A percentile compares a stretch with the other conserved stretches of the same genome.
Evolutionary conservation across 1,140 invertebrate genomes (phyloP).

Genomic region (Bursaphelenchus mucronatus): DNA sequence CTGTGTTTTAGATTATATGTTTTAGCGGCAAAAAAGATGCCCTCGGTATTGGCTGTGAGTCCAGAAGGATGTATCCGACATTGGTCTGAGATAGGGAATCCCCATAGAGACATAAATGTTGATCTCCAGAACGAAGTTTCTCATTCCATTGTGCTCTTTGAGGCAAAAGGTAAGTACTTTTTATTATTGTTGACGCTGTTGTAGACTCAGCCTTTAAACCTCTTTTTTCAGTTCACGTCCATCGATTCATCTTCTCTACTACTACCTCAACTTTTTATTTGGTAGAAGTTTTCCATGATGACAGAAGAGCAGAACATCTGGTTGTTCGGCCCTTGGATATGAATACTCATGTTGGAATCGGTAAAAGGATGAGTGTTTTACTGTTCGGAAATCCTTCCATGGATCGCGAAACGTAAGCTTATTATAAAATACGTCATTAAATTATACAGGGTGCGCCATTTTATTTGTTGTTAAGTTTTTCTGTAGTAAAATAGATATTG

Average conservation of each 20-base stretch:
- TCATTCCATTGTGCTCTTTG: constrained; percentile 26
- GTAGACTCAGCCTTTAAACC: no score
- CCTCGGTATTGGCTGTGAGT: constrained; percentile 20
- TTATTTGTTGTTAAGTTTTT: constrained; percentile 2
- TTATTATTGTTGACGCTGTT: constrained; percentile 16
- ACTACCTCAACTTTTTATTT: constrained; percentile 35
- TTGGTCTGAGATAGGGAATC: constrained; percentile 35
- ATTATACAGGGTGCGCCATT: no score
- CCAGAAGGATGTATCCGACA: constrained; percentile 32
- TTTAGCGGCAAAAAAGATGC: constrained; percentile 18
- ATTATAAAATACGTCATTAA: no score
- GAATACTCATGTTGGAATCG: constrained; percentile 22
- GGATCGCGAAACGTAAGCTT: constrained; percentile 20
- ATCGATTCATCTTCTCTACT: constrained; percentile 35
- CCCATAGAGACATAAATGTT: constrained; percentile 25
- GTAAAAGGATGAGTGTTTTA: constrained; percentile 26
- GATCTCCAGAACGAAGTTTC: constrained; percentile 37
- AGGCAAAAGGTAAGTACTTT: constrained; percentile 26
- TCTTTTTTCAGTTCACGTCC: constrained; percentile 33
- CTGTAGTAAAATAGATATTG: no score
- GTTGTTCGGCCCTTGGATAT: constrained; percentile 30
- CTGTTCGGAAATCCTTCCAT: constrained; percentile 21
- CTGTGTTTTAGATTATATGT: not conserved
- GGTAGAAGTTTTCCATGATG: constrained; percentile 30
- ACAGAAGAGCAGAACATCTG: constrained; percentile 21